Evolutionary conservation across 2,797 vertebrate species (phyloP).

Genomic region (Clarias pachynema): DNA sequence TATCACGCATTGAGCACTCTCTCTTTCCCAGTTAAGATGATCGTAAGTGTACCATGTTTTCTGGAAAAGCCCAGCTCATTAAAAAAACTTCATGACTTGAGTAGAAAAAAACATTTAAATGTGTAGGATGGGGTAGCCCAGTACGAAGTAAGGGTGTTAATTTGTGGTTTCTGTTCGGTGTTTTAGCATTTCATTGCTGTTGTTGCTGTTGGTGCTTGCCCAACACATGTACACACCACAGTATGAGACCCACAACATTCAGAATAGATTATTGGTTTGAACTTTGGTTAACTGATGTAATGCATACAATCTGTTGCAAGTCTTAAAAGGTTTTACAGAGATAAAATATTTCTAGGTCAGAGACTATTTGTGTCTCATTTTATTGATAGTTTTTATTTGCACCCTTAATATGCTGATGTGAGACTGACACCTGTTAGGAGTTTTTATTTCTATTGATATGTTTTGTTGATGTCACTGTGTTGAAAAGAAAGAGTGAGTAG

Average conservation of each 20-base stretch:
- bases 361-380: not conserved
- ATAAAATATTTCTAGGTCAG: not conserved
- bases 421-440: not conserved
- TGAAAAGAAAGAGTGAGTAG: not conserved
- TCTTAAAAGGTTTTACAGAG: not conserved
- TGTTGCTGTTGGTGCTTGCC: not conserved
- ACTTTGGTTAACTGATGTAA: not conserved
- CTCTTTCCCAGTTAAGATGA: not conserved
- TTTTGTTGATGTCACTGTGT: not conserved
- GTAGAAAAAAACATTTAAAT: not conserved
- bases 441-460: not conserved
- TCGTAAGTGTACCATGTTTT: not conserved
- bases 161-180: not conserved
- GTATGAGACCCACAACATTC: not conserved
- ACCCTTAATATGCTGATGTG: not conserved
- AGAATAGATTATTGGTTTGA: not conserved
- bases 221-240: not conserved
- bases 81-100: not conserved
- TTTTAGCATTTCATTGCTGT: not conserved
- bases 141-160: not conserved
- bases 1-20: not conserved
- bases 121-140: too few species aligned
- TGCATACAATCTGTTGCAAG: not conserved
- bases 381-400: not conserved
- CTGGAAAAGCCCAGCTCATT: not conserved